phyloP scores from a whole-genome alignment of 1,140 invertebrate species.

The Melitaea cinxia region DNA sequence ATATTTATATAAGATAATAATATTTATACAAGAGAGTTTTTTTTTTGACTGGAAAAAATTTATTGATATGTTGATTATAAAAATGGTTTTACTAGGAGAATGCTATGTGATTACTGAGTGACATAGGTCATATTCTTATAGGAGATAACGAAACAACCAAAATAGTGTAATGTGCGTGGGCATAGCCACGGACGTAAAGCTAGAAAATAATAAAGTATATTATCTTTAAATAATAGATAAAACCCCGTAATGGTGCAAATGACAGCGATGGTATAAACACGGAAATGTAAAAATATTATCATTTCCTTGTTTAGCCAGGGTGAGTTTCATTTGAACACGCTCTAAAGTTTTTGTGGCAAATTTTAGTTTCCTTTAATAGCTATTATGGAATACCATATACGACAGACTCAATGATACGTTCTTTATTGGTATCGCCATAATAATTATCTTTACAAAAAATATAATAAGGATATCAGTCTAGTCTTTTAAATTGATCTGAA shows the following conservation, averaged over 20 bases:
- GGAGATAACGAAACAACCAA: no score
- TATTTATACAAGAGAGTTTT: no score
- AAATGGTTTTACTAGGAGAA: no score
- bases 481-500: background rate
- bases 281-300: background rate
- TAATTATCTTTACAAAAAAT: slow-evolving; percentile 1
- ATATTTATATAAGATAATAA: no score
- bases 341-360: slow-evolving; percentile 2
- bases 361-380: slow-evolving; percentile 8
- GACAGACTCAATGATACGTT: background rate
- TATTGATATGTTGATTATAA: no score
- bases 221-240: background rate
- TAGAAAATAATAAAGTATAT: no score
- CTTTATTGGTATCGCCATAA: background rate
- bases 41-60: no score
- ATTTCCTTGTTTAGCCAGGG: background rate
- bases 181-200: no score
- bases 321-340: background rate
- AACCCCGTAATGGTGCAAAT: background rate
- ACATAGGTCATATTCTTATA: no score
- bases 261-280: background rate
- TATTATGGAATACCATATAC: background rate
- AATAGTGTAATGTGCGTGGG: no score
- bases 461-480: background rate
- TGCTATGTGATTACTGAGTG: no score